Evolutionary conservation across 2,797 vertebrate genomes (phyloP).

Genomic region (Lepilemur ruficaudatus): DNA sequence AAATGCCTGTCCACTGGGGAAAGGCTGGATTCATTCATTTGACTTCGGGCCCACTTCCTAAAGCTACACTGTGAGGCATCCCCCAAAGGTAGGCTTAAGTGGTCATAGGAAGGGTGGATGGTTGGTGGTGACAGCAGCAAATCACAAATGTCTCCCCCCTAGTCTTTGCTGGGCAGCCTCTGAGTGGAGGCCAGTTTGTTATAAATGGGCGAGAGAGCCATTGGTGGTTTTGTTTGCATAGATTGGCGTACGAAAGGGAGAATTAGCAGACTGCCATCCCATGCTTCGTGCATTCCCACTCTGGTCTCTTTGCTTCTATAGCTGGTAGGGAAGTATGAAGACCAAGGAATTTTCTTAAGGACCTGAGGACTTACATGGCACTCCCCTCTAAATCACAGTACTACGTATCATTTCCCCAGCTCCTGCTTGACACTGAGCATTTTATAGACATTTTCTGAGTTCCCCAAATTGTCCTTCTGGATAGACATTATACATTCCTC

Average conservation of each 20-base stretch:
- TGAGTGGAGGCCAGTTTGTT: not conserved
- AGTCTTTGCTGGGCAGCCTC: not conserved
- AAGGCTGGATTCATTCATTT: not conserved
- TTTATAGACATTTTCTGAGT: not conserved
- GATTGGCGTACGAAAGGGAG: not conserved
- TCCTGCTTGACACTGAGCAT: not conserved
- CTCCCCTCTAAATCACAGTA: not conserved
- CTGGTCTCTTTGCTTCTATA: not conserved
- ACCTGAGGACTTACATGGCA: not conserved
- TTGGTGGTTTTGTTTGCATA: not conserved
- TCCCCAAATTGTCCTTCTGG: not conserved
- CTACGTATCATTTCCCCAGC: not conserved
- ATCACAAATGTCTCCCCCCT: not conserved
- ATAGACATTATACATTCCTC: not conserved
- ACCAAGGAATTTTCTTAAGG: not conserved
- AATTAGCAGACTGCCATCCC: not conserved
- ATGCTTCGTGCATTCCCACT: not conserved
- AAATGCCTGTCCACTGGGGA: not conserved
- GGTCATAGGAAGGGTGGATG: not conserved
- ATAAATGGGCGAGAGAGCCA: not conserved
- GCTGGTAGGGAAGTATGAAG: not conserved
- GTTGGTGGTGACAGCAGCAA: not conserved
- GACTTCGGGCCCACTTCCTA: not conserved
- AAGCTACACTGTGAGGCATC: not conserved
- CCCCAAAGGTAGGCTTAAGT: not conserved